A percentile compares a stretch with the other conserved stretches of the same genome.
Evolutionary conservation across 1,140 invertebrate species (phyloP).

Genomic region (Brachionus manjavacas): DNA sequence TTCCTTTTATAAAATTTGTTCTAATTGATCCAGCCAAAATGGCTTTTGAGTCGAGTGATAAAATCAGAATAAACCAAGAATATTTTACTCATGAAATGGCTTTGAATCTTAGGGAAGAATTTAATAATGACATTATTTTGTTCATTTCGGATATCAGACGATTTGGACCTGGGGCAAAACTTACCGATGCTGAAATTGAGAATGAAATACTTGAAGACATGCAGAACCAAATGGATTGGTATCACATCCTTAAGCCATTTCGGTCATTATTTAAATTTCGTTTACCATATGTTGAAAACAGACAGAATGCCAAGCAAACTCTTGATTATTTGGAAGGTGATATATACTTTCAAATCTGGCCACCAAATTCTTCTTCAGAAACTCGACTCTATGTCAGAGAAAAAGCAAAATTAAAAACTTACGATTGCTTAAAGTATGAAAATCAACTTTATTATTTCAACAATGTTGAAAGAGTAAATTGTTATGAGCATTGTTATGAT

Average conservation of each 20-base stretch:
- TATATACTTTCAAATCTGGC: slow-evolving; percentile 9
- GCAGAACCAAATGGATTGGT: neutral
- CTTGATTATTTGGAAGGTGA: slow-evolving; percentile 3
- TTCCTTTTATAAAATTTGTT: neutral
- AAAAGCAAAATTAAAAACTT: neutral
- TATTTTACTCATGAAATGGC: neutral
- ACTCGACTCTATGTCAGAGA: neutral
- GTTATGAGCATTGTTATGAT: neutral
- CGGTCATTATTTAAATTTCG: neutral
- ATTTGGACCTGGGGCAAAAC: neutral
- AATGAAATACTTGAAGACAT: neutral
- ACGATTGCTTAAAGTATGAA: neutral
- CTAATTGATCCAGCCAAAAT: neutral
- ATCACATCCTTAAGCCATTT: neutral
- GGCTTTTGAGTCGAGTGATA: neutral
- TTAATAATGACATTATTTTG: neutral
- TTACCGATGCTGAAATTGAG: neutral
- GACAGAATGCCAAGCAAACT: neutral
- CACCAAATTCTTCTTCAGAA: neutral
- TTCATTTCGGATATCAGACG: neutral
- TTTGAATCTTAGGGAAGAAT: neutral
- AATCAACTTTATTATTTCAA: neutral
- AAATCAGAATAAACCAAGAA: slow-evolving; percentile 13
- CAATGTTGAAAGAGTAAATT: slow-evolving; percentile 8
- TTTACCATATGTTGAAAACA: neutral